Evolutionary conservation across 2,888 invertebrate species (phyloP).

Genomic region (Apodemia mormo): DNA sequence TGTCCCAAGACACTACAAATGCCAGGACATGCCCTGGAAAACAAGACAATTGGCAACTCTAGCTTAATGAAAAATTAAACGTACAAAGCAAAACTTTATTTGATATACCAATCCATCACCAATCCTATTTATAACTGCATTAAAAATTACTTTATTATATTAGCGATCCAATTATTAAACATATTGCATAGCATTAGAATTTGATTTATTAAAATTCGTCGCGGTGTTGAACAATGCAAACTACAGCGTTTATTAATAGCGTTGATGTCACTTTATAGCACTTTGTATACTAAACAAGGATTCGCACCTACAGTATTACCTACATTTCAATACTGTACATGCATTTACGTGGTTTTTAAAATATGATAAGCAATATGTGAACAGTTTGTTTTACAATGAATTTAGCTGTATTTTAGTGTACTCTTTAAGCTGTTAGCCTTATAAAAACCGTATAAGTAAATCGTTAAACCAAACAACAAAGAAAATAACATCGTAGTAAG

Average conservation of each 20-base stretch:
- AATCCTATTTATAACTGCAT: not conserved
- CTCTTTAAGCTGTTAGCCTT: too few relatives aligned
- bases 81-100: too few relatives aligned
- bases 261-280: constrained; percentile 59
- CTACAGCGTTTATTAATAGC: constrained; percentile 64
- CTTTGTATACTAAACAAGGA: constrained; percentile 35
- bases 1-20: too few relatives aligned
- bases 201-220: constrained; percentile 15
- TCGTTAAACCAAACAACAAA: too few relatives aligned
- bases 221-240: constrained; percentile 20
- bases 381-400: not conserved
- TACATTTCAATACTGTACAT: constrained; percentile 14
- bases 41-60: too few relatives aligned
- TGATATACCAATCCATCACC: not conserved
- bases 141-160: not conserved
- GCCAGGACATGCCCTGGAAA: too few relatives aligned
- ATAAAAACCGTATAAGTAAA: too few relatives aligned
- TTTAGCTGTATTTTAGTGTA: too few relatives aligned
- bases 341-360: constrained; percentile 12
- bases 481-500: not conserved
- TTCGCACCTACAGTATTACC: constrained; percentile 28
- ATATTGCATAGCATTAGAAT: not conserved
- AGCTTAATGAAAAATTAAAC: too few relatives aligned
- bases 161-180: not conserved
- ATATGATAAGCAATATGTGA: not conserved